Evolutionary conservation across 2,113 vertebrate genomes (phyloP), one percentile per base, ranked within the genome.

Genomic region (Arenaria interpres): DNA sequence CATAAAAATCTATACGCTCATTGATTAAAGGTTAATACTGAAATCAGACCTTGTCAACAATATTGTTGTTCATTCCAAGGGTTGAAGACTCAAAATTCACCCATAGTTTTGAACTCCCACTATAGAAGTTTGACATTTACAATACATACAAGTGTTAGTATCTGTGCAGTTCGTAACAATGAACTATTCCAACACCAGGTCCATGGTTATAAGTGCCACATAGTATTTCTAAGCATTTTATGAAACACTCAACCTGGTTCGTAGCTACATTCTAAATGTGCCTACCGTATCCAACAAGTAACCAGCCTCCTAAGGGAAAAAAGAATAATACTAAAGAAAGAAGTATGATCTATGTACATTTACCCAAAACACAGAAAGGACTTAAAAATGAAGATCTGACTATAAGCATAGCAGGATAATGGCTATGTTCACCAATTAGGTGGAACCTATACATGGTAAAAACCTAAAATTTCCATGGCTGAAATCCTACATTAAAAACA

Each of bases 131-230:
- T 60, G 43, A 87, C 22, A 72, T 51, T 33, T 68, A 37, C 27
- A 76, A n/a, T 11, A 59, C 16, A 41, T 16, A 48, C 7, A 62
- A 46, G 39, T 1, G 0, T 39, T 15, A 50, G 7, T 5, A 80
- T 14, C 28, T 35, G 11, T 19, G 10, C 23, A 33, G 48, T 60
- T 91, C 41, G 35, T 22, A 18, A 60, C 66, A 60, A 32, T 7
- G 7, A 93, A 48, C 8, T 67, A 60, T 8, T 74, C 57, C 50
- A 85, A 24, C 11, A 59, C 9, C 25, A 67, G 37, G 37, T 32
- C 60, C 43, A 22, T 1, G 1, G 33, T 77, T 25, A 21, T 5
- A 69, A 85, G 72, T 4, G 12, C 10, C 35, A 77, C 1, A 0
- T 4, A 16, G 14, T 41, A 90, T 57, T 84, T 80, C 48, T 68